Evolutionary conservation across 2,113 vertebrate species (phyloP), one percentile per base, ranked within the genome.

Genomic region (Xyliphius kryptos): DNA sequence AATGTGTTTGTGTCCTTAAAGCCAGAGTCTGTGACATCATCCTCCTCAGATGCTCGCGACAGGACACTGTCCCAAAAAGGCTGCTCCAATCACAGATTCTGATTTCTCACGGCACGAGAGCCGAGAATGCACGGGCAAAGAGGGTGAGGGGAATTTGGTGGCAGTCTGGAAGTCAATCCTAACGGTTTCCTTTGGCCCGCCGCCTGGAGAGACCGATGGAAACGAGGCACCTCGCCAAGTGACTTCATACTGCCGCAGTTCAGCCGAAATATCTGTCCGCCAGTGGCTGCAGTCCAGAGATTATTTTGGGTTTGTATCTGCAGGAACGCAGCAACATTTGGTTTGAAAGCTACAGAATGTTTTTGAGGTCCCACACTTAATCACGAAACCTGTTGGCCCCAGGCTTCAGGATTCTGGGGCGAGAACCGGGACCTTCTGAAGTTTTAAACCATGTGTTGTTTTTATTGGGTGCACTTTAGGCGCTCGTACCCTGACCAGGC

Each of bases 171-270:
- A 71, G 56, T 66, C 79, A 78, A 72, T 82, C 47, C n/a, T 77
- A 74, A 82, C 79, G 78, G 74, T 76, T 83, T 81, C 78, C 83
- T 81, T 78, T 86, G 85, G 85, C 86, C 80, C 70, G 77, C 68
- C 79, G 87, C 87, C 85, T 86, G 84, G 85, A 79, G 82, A 69
- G 79, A 73, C 72, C 73, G 82, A 83, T 85, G 89, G 87, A 91
- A 89, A 88, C 74, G 74, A 85, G 65, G 88, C 89, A 67, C 59
- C 38, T n/a, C 57, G 80, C 89, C 89, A 92, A 82, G 77, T 80
- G 80, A 88, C 86, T 90, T 87, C 82, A 84, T 76, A 83, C 74
- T 76, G 69, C 63, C 67, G 73, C 74, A 58, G 65, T 81, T 80
- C 80, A 72, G 76, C 74, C 65, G 48, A 63, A 68, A 72, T 71